phyloP scores from a whole-genome alignment of 2,797 vertebrate genomes.

The Agapornis canus region DNA sequence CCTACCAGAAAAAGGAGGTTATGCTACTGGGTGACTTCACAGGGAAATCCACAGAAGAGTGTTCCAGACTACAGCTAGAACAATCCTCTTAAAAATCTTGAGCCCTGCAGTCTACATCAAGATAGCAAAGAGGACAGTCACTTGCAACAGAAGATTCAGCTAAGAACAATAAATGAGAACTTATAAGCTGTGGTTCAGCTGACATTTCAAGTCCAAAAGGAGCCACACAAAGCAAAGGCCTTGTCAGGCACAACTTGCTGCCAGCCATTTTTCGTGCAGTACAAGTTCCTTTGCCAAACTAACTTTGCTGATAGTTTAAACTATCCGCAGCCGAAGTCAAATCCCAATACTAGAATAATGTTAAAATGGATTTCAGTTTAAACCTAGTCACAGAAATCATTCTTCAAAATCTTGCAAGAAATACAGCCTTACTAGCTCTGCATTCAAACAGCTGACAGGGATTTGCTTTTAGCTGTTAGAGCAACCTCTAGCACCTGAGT shows the following conservation, averaged over 20 bases:
- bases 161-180: slow-evolving; percentile 6
- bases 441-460: neutral
- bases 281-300: neutral
- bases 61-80: neutral
- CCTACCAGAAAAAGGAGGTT: slow-evolving; percentile 15
- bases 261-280: neutral
- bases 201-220: neutral
- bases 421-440: neutral
- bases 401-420: neutral
- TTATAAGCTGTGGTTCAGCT: neutral
- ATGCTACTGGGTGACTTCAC: slow-evolving; percentile 28
- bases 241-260: neutral
- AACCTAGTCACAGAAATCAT: neutral
- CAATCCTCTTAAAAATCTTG: slow-evolving; percentile 24
- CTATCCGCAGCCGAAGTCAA: neutral
- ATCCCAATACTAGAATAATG: neutral
- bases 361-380: neutral
- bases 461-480: slow-evolving; percentile 2
- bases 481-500: neutral
- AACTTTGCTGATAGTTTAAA: neutral
- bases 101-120: neutral
- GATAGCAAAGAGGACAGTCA: neutral
- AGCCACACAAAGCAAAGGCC: neutral
- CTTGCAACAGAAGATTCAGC: slow-evolving; percentile 29
- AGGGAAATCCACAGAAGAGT: slow-evolving; percentile 7